Evolutionary conservation across 2,797 vertebrate genomes (phyloP).

Genomic region (Sternotherus odoratus): DNA sequence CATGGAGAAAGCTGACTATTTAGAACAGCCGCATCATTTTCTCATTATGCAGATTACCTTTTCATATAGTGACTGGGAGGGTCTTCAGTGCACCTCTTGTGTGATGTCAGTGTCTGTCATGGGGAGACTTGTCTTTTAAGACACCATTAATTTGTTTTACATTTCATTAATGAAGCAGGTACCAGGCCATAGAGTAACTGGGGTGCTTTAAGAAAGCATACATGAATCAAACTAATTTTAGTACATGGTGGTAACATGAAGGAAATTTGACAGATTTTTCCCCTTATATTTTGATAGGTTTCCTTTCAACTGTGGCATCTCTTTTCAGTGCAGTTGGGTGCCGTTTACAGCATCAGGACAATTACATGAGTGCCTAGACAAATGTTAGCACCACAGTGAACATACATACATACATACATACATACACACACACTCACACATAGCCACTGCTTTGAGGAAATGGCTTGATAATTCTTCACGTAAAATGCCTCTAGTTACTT

Average conservation of each 20-base stretch:
- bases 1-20: background rate
- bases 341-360: conserved; percentile 53
- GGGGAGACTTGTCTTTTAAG: background rate
- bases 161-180: background rate
- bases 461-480: background rate
- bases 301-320: conserved; percentile 69
- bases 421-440: conserved; percentile 4
- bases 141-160: background rate
- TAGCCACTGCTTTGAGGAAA: conserved; percentile 23
- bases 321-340: conserved; percentile 52
- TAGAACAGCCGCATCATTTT: background rate
- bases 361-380: conserved; percentile 24
- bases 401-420: background rate
- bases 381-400: background rate
- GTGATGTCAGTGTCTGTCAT: background rate
- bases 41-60: background rate
- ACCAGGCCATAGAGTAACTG: background rate
- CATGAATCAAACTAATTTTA: conserved; percentile 25
- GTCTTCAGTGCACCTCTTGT: background rate
- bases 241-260: conserved; percentile 44
- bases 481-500: background rate
- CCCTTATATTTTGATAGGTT: conserved; percentile 65
- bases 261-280: conserved; percentile 49
- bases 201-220: conserved; percentile 39
- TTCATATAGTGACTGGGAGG: background rate